Base-by-base conservation (phyloP, 2,888 invertebrate genomes). In the Seira ritae region DNA sequence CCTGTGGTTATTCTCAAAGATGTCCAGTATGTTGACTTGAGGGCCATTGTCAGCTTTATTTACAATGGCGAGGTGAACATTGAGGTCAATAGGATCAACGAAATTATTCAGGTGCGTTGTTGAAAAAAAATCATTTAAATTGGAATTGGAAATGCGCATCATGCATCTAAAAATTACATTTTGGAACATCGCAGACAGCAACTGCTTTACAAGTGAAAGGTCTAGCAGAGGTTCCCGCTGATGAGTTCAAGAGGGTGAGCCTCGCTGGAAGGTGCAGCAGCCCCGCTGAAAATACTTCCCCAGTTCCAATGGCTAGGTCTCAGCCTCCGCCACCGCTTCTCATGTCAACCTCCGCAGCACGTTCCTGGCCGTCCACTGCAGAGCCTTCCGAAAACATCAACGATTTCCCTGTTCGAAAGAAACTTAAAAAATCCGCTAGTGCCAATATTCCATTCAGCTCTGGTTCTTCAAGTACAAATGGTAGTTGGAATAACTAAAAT, bases 21-120 rank as follows among this genome's bases (percentile, higher is more conserved):
- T 87, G 89, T 90, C 20, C 88, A 89, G 17, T 90, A 89, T 85
- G 85, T 86, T 24, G 90, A 90, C 85, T 89, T 90, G 80, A 85
- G 89, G 74, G 90, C 90, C 46, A 89, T 90, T 69, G 88, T 90
- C 70, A 90, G 89, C 90, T 97, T 97, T 90, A 97, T 97, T 95
- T 97, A 97, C 90, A 95, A 95, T 89, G 97, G 97, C 0, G 96
- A 96, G 92, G 96, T 97, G 6, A 96, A 97, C 91, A 96, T 97
- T 37, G 96, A 96, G 0, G 96, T 96, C 90, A 96, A 96, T 89
- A 96, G 96, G 90, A 91, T 97, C 89, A 96, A 96, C 84, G 91
- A 92, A 62, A 91, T 93, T 87, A 90, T 93, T 80, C 92, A 92
- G 91, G 92, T 92, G 90, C 88, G 80, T 75, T 20, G 19, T n/a